Base-by-base conservation (phyloP, 2,888 invertebrate species). In the Cryptophagus acutangulus region DNA sequence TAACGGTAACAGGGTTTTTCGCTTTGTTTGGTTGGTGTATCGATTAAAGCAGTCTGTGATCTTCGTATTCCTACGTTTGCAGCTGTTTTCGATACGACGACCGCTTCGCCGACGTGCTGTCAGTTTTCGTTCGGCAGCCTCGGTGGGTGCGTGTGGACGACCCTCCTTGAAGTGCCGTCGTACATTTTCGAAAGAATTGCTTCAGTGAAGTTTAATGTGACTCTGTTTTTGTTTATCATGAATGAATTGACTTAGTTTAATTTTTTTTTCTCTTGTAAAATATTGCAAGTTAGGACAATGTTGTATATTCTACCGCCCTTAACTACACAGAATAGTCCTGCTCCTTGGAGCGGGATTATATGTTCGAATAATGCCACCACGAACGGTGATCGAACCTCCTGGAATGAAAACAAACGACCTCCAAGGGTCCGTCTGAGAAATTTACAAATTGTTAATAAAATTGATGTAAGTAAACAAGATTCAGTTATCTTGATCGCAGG, bases 271-370 rank as follows among this genome's bases (percentile, higher is more conserved):
- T 18, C 9, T 14, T 38, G 6, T 8, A 10, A 15, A 35, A 16
- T 12, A 29, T 6, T 28, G 15, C 3, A 36, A n/a, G n/a, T n/a
- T 39, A 20, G 36, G 33, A 38, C 20, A 37, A 71, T 74, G 72
- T 65, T 74, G 59, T 74, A 73, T 59, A 68, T 74, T 52, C 57
- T 73, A 52, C 74, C 74, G 45, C 74, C 74, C 29, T 71, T 73
- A 36, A 66, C 71, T 51, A 68, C 67, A 29, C 70, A 71, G 36
- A 70, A 69, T 48, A 71, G 72, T 42, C 71, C 73, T 36, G 71
- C 71, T 6, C 70, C 71, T 9, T 73, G 73, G 74, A 68, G 69
- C 51, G 31, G 31, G 8, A 13, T 74, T 42, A 56, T 71, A 38
- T 69, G 71, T 57, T 55, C 58, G 40, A 51, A 50, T 36, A 51